A percentile compares a stretch with the other conserved stretches of the same genome.
Evolutionary conservation across 2,888 invertebrate species (phyloP).

Genomic region (Drosophila paranaensis): DNA sequence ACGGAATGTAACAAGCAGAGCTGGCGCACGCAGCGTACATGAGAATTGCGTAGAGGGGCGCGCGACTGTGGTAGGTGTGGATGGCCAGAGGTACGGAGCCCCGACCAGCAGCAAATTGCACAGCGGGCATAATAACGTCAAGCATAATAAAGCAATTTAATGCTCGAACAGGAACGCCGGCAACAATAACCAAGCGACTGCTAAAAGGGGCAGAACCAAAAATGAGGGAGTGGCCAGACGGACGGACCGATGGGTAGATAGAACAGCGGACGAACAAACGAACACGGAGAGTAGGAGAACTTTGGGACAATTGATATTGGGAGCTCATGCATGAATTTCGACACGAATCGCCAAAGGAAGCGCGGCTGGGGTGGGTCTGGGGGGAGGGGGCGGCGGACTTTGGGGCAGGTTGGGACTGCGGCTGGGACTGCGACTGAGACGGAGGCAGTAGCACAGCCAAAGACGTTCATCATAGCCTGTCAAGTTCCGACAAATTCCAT

Average conservation of each 20-base stretch:
- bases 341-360: slow-evolving; percentile 41
- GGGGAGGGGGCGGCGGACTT: not conserved
- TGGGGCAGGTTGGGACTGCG: not conserved
- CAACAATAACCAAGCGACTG: slow-evolving; percentile 50
- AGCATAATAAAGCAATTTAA: slow-evolving; percentile 79
- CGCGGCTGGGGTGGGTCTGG: not conserved
- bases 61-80: not conserved
- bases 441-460: not conserved
- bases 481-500: slow-evolving; percentile 8
- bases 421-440: not conserved
- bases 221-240: not conserved
- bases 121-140: slow-evolving; percentile 69
- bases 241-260: not conserved
- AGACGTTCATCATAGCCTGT: slow-evolving; percentile 14
- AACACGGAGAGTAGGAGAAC: not conserved
- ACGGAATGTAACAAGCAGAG: too few species aligned
- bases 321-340: slow-evolving; percentile 61
- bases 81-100: slow-evolving; percentile 3
- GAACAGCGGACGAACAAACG: not conserved
- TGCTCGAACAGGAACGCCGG: slow-evolving; percentile 59
- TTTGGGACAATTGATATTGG: slow-evolving; percentile 50
- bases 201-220: slow-evolving; percentile 6
- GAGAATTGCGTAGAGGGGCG: slow-evolving; percentile 3
- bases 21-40: not conserved
- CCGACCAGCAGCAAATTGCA: slow-evolving; percentile 66